These are phyloP conservation scores for Boloria selene DNA, from an alignment of 2,888 invertebrate species.

Conservation along the genomic window DNA sequence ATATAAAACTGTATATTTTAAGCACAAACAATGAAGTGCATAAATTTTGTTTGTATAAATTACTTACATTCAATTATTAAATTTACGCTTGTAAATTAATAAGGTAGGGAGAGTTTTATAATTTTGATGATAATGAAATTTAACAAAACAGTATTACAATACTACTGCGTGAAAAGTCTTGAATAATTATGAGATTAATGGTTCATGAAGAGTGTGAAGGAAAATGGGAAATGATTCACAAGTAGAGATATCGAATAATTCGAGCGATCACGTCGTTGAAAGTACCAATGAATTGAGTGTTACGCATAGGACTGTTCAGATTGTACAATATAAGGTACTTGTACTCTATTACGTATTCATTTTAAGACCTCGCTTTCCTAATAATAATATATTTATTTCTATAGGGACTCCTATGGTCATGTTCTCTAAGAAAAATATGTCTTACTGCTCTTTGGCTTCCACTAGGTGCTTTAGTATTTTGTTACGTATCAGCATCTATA, in stretches of 20 bases:
- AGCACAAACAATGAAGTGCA: constrained; percentile 35
- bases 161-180: constrained; percentile 42
- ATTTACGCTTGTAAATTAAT: constrained; percentile 4
- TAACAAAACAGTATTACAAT: constrained; percentile 24
- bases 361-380: constrained; percentile 36
- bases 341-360: constrained; percentile 17
- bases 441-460: constrained; percentile 92
- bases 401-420: constrained; percentile 85
- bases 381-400: constrained; percentile 41
- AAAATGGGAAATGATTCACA: constrained; percentile 80
- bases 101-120: constrained; percentile 26
- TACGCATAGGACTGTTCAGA: constrained; percentile 60
- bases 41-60: constrained; percentile 2
- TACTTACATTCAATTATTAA: constrained; percentile 10
- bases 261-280: constrained; percentile 59
- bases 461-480: constrained; percentile 90
- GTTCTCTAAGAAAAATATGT: constrained; percentile 91
- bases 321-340: constrained; percentile 72
- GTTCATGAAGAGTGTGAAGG: constrained; percentile 55
- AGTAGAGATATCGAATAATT: constrained; percentile 70
- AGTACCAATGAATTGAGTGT: constrained; percentile 64
- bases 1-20: constrained; percentile 48
- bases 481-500: constrained; percentile 94
- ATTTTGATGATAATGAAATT: constrained; percentile 39
- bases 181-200: constrained; percentile 59